Evolutionary conservation across 1,140 invertebrate species (phyloP), one percentile per base, ranked within the genome.

Genomic region (Acromyrmex charruanus): DNA sequence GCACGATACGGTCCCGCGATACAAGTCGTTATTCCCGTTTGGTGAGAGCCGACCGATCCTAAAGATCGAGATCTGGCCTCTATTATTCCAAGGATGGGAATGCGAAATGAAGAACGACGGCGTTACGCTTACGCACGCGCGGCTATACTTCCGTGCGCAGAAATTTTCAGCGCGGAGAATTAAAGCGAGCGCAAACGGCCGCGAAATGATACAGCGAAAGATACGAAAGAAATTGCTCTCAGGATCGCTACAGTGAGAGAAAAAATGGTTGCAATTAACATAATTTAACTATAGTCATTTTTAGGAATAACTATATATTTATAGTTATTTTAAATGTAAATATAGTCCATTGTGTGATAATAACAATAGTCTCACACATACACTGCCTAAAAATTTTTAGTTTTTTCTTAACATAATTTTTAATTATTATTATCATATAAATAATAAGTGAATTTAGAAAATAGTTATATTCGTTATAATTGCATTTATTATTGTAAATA

Each of bases 41-140:
- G 44, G 68, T 69, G 85, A 74, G 72, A 89, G 53, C 55, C 44
- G 35, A 72, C 16, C 21, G n/a, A 39, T 39, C 9, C 7, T n/a
- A 4, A 51, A 5, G 39, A 49, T 68, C 39, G 51, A 65, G 35
- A 66, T 31, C 35, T 53, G 49, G 31, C 66, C 72, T 85, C 65
- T 80, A 79, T 87, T 89, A 90, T 90, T 89, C 44, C 77, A 72
- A 66, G 87, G 86, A 90, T 66, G 71, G 39, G 35, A 53, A 71
- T 71, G 31, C 63, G 51, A 65, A 85, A 80, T 21, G 44, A 14
- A 51, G n/a, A 74, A 77, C 18, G 53, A 49, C 39, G 28, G 5
- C 9, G 68, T 81, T 71, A 59, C 49, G 61, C 39, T 14, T 28
- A 61, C 25, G 21, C 53, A 61, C 31, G 4, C 4, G 14, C 55